Percentiles rank a stretch among this genome's conserved stretches.
These are phyloP conservation scores for Xestia xanthographa DNA, from an alignment of 2,888 invertebrate species.

Conservation along the genomic window DNA sequence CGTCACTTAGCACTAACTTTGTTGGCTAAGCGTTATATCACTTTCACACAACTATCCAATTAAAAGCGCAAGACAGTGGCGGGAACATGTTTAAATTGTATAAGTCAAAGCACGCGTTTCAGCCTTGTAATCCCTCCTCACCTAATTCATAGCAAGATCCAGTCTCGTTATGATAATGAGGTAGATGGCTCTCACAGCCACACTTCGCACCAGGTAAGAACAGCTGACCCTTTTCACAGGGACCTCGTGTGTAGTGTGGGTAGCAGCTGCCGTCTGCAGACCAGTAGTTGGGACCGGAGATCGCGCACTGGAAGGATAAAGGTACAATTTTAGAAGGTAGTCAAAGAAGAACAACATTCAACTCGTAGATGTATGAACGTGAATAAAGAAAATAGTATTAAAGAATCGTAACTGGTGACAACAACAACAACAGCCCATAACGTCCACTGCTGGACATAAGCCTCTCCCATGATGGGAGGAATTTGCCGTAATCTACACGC, in stretches of 20 bases:
- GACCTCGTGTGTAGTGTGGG: constrained; percentile 95
- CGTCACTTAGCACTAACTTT: too few relatives aligned
- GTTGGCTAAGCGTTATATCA: not conserved
- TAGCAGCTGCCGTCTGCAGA: constrained; percentile 93
- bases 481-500: too few relatives aligned
- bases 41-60: not conserved
- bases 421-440: too few relatives aligned
- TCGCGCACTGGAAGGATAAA: constrained; percentile 86
- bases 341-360: not conserved
- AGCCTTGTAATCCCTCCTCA: too few relatives aligned
- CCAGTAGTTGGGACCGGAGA: constrained; percentile 91
- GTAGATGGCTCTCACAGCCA: constrained; percentile 93
- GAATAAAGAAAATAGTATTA: too few relatives aligned
- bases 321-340: not conserved
- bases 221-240: constrained; percentile 94
- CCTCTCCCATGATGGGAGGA: too few relatives aligned
- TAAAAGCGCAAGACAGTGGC: not conserved
- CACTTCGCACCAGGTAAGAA: constrained; percentile 94
- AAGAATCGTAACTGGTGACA: not conserved
- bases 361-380: too few relatives aligned
- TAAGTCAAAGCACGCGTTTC: too few relatives aligned
- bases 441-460: too few relatives aligned
- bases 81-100: too few relatives aligned
- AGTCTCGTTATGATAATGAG: constrained; percentile 93
- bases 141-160: constrained; percentile 94